A percentile compares a stretch with the other conserved stretches of the same genome.
Conservation (phyloP, 2,797 vertebrate species). For the Emydoidea blandingii region DNA sequence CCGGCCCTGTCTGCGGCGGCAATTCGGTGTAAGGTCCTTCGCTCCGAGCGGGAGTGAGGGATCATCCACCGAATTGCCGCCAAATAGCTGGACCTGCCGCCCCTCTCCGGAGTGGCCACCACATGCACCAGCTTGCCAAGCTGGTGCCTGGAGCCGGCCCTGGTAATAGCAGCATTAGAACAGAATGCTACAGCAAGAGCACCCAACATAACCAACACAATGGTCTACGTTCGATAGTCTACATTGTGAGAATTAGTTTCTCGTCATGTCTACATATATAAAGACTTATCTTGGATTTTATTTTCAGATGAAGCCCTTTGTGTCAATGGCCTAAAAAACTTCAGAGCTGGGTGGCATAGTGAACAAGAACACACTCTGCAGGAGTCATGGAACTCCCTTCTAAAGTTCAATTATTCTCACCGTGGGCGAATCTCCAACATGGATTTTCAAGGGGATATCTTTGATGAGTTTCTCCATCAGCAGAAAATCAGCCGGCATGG, state of each 20-base stretch:
- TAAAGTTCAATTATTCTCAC: constrained; percentile 93
- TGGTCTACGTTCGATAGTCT: background rate
- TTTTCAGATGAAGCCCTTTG: constrained; percentile 81
- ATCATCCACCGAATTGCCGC: no score
- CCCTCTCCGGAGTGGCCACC: no score
- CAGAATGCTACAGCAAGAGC: background rate
- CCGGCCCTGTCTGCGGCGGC: no score
- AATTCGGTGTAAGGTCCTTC: no score
- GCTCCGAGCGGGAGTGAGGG: no score
- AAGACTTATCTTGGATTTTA: constrained; percentile 17
- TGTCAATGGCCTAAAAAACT: constrained; percentile 59
- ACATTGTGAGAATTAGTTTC: background rate
- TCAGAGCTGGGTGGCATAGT: constrained; percentile 76
- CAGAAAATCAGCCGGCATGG: constrained; percentile 76
- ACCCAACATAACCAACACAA: accelerated
- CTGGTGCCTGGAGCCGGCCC: no score
- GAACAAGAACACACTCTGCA: constrained; percentile 88
- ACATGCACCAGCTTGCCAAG: no score
- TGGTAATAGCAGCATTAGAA: background rate
- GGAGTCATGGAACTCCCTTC: constrained; percentile 94
- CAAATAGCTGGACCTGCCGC: no score
- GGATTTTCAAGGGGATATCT: constrained; percentile 91
- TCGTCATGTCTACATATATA: background rate
- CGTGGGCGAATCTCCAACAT: constrained; percentile 92
- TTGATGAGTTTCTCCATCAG: constrained; percentile 94